Conservation (phyloP, 2,888 invertebrate genomes). For the Plagodis dolabraria region DNA sequence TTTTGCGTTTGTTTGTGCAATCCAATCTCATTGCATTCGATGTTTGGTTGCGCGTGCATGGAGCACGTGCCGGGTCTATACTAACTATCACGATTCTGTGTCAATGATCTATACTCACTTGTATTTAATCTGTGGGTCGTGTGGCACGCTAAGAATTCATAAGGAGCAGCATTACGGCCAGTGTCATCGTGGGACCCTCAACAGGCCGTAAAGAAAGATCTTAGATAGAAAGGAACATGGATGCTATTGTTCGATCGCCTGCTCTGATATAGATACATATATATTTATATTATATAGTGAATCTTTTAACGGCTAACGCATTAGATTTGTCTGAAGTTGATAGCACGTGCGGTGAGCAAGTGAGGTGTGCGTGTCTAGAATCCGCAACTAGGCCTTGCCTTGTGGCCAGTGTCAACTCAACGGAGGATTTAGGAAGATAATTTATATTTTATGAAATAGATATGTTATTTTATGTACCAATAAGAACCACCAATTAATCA, state of each 20-base stretch:
- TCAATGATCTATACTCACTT: neutral
- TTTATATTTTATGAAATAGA: neutral
- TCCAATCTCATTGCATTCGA: constrained; percentile 7
- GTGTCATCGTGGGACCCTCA: constrained; percentile 13
- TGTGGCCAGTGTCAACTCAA: constrained; percentile 53
- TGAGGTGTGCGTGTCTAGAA: constrained; percentile 51
- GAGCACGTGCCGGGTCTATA: constrained; percentile 12
- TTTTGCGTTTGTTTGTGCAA: constrained; percentile 11
- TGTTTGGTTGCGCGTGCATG: constrained; percentile 5
- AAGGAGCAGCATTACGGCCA: constrained; percentile 16
- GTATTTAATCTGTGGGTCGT: neutral
- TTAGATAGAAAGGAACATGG: neutral
- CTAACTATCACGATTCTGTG: constrained; percentile 1
- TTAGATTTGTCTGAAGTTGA: constrained; percentile 7
- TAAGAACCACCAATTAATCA: too few relatives aligned
- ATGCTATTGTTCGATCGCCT: neutral
- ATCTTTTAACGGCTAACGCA: neutral
- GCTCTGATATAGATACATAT: too few relatives aligned
- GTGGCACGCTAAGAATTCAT: constrained; percentile 21
- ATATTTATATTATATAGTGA: neutral
- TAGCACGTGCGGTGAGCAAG: constrained; percentile 37
- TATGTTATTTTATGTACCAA: neutral
- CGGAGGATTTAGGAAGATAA: constrained; percentile 12
- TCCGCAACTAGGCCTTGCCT: constrained; percentile 59
- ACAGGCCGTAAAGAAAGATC: neutral